Conservation (phyloP, 2,113 vertebrate species). For the Cottus gobio region DNA sequence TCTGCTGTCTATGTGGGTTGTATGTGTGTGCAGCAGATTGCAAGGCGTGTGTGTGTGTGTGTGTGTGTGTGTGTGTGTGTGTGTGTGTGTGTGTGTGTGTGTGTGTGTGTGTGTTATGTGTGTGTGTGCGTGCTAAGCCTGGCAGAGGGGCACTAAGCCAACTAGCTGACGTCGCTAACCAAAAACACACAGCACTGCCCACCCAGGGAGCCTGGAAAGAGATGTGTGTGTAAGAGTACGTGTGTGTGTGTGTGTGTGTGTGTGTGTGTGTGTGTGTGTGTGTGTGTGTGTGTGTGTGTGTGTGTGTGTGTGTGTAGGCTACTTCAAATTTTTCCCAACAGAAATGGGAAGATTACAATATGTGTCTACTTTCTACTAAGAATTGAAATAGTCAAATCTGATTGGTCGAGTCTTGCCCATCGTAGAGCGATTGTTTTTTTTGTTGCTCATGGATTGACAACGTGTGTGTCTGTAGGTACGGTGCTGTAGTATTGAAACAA, state of each 20-base stretch:
- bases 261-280: not conserved
- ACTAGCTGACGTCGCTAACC: slow-evolving; percentile 49
- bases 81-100: slow-evolving; percentile 17
- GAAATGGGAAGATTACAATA: too few relatives aligned
- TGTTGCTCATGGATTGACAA: too few relatives aligned
- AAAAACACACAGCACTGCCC: slow-evolving; percentile 40
- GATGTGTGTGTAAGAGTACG: not conserved
- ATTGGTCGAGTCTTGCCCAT: too few relatives aligned
- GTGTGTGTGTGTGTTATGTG: slow-evolving; percentile 3
- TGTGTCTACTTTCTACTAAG: too few relatives aligned
- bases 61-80: slow-evolving; percentile 35
- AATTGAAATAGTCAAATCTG: too few relatives aligned
- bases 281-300: too few relatives aligned
- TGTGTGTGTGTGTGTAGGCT: too few relatives aligned
- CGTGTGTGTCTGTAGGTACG: too few relatives aligned
- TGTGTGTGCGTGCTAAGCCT: slow-evolving; percentile 47
- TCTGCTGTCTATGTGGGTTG: slow-evolving; percentile 33
- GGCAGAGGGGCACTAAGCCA: slow-evolving; percentile 58
- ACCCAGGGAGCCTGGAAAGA: slow-evolving; percentile 28
- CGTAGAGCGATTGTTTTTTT: too few relatives aligned
- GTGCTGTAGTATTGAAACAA: too few relatives aligned
- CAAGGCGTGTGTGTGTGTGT: not conserved
- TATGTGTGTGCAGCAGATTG: slow-evolving; percentile 5
- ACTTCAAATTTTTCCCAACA: too few relatives aligned
- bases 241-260: too few relatives aligned